Conservation (phyloP, 37 sponge, comb jelly and placozoan species). For the Aplysina aerophoba region DNA sequence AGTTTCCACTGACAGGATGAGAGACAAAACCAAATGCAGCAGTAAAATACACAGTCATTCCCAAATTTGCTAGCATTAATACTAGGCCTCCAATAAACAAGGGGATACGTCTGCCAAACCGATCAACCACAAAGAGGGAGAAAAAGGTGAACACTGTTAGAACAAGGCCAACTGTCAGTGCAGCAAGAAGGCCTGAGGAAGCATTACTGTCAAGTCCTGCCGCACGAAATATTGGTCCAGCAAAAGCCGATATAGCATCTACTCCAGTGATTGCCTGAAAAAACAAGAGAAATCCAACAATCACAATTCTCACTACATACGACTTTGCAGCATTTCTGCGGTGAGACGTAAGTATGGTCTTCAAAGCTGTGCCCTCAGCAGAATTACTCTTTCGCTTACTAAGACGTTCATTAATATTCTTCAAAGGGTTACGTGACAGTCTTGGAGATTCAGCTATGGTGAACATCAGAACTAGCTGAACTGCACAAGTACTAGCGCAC, state of each 20-base stretch:
- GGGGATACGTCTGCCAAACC: neutral
- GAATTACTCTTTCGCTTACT: neutral
- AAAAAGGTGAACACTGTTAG: conserved; percentile 1
- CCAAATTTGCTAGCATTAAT: conserved; percentile 3
- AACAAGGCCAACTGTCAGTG: conserved; percentile 11
- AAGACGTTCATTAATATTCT: neutral
- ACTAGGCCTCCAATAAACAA: conserved; percentile 5
- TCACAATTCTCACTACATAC: neutral
- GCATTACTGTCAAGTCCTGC: neutral
- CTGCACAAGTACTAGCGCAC: conserved; percentile 35
- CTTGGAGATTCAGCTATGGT: conserved; percentile 74
- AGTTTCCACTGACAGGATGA: neutral
- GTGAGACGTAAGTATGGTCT: neutral
- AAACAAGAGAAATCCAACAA: conserved; percentile 50
- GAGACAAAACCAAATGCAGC: conserved; percentile 3
- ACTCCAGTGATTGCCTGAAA: conserved; percentile 49
- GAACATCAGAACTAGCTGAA: conserved; percentile 61
- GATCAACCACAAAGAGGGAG: conserved; percentile 20
- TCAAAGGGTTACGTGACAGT: conserved; percentile 47
- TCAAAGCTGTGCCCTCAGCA: neutral
- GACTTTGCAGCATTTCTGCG: neutral
- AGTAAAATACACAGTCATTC: conserved; percentile 5
- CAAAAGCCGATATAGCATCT: conserved; percentile 42
- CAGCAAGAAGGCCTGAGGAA: neutral
- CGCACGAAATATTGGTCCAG: conserved; percentile 14